phyloP scores from a whole-genome alignment of 2,797 vertebrate species.

The Fundulus diaphanus region DNA sequence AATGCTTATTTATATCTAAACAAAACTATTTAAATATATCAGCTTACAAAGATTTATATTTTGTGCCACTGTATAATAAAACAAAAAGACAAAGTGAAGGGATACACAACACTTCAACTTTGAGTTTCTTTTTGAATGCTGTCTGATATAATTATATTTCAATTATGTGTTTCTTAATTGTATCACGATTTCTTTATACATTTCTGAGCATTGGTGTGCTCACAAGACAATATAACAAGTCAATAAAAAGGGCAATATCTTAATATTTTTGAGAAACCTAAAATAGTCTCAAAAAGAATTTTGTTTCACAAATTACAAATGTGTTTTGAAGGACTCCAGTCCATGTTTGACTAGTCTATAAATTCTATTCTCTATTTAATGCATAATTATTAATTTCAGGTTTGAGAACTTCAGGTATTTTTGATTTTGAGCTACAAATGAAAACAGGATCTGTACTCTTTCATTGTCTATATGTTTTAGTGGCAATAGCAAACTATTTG shows the following conservation, averaged over 20 bases:
- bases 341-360: too few species aligned
- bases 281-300: neutral
- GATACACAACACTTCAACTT: neutral
- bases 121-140: neutral
- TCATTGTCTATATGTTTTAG: too few species aligned
- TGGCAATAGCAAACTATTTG: too few species aligned
- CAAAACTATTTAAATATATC: neutral
- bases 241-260: neutral
- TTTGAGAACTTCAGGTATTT: too few species aligned
- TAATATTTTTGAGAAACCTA: neutral
- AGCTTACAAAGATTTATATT: neutral
- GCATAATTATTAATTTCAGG: too few species aligned
- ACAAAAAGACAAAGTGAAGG: neutral
- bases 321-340: too few species aligned
- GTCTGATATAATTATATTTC: neutral
- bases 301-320: neutral
- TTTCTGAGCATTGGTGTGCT: neutral
- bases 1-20: neutral
- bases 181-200: neutral
- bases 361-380: too few species aligned
- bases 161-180: neutral
- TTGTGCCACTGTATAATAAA: neutral
- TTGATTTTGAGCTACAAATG: too few species aligned
- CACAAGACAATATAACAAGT: neutral
- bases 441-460: too few species aligned